Evolutionary conservation across 2,888 invertebrate species (phyloP).

Genomic region (Lithophane socia): DNA sequence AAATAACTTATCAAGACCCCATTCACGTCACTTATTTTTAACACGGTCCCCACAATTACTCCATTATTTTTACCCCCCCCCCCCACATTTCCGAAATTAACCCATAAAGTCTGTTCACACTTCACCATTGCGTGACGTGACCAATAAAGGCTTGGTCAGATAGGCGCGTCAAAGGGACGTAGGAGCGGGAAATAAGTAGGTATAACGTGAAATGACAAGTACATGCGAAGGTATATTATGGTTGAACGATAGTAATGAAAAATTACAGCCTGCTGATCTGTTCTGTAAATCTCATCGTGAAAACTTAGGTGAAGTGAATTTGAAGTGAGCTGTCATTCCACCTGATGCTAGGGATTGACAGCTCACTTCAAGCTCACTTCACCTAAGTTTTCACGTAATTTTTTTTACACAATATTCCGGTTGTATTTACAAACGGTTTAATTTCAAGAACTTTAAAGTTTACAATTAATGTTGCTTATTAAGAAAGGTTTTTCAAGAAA

Average conservation of each 20-base stretch:
- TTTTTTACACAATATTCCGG: no score
- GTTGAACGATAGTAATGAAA: neutral
- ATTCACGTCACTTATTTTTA: slow-evolving; percentile 48
- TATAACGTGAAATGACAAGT: neutral
- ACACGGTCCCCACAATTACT: slow-evolving; percentile 22
- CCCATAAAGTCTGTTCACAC: slow-evolving; percentile 34
- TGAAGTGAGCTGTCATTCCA: no score
- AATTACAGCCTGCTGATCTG: neutral
- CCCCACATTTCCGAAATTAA: slow-evolving; percentile 38
- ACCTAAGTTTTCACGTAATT: no score
- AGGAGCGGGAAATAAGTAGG: no score
- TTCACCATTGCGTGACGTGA: slow-evolving; percentile 7
- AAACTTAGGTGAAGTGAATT: no score
- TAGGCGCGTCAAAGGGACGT: neutral
- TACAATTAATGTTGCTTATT: neutral
- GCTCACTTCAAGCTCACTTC: no score
- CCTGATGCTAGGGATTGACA: no score
- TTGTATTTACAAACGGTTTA: neutral
- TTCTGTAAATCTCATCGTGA: no score
- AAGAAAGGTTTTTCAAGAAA: neutral
- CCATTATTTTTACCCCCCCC: slow-evolving; percentile 27
- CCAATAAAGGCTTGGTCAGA: slow-evolving; percentile 30
- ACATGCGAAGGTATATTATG: neutral
- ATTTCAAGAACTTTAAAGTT: no score
- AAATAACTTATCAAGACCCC: slow-evolving; percentile 35